Evolutionary conservation across 2,113 vertebrate species (phyloP).

Genomic region (Coreoperca whiteheadi): DNA sequence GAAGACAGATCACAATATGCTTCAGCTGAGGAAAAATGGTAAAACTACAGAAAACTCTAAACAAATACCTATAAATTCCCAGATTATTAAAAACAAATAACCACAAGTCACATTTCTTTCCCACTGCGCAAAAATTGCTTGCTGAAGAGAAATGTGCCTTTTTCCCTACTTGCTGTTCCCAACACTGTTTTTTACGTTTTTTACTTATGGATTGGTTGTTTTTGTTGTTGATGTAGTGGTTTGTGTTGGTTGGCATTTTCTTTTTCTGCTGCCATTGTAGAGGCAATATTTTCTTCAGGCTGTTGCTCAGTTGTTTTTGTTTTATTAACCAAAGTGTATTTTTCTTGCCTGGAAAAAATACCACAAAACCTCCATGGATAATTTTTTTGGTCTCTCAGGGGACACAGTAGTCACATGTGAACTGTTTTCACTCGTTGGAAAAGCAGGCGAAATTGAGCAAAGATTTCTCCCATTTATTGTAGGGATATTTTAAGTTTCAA

Average conservation of each 20-base stretch:
- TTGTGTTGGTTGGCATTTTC: conserved; percentile 11
- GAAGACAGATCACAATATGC: neutral
- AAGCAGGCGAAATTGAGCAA: neutral
- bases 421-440: neutral
- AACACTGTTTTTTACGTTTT: neutral
- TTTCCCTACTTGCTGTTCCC: conserved; percentile 11
- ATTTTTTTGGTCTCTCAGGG: neutral
- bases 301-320: neutral
- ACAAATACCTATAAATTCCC: neutral
- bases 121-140: neutral
- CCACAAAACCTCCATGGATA: neutral
- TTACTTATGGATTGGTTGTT: neutral
- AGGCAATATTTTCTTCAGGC: conserved; percentile 4
- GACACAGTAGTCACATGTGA: neutral
- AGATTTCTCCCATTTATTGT: neutral
- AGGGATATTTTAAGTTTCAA: neutral
- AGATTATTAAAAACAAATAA: neutral
- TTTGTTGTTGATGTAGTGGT: conserved; percentile 22
- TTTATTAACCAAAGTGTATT: neutral
- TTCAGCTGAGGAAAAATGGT: neutral
- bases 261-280: conserved; percentile 17
- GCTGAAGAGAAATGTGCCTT: conserved; percentile 8
- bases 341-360: neutral
- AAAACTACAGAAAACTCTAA: neutral
- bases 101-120: neutral